These are phyloP conservation scores for Alcedo atthis DNA, from an alignment of 2,797 vertebrate genomes.

Conservation along the genomic window DNA sequence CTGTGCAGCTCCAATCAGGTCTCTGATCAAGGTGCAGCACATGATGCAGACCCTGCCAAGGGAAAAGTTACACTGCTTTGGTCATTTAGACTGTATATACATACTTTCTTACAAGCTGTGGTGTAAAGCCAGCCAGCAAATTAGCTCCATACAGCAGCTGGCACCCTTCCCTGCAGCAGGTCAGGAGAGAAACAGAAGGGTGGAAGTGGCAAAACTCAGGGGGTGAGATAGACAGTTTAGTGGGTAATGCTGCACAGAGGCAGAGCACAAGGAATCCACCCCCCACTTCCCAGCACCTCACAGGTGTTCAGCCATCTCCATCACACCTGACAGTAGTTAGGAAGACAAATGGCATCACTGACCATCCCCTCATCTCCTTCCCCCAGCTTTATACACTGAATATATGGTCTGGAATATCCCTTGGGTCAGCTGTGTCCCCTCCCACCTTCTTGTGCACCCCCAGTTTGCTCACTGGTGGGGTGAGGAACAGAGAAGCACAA, in stretches of 20 bases:
- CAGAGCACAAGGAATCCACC: neutral
- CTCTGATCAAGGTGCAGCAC: neutral
- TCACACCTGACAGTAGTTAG: accelerated
- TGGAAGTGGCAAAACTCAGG: neutral
- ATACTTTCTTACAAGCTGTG: neutral
- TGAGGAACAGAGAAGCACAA: neutral
- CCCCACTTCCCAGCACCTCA: neutral
- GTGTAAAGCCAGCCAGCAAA: neutral
- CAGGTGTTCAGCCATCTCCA: neutral
- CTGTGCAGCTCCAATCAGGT: neutral
- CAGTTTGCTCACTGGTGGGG: neutral
- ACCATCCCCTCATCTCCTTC: no score
- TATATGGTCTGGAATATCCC: neutral
- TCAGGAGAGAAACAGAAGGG: neutral
- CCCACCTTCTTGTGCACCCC: no score
- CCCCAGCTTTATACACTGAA: neutral
- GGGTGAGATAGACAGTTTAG: neutral
- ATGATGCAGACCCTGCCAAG: accelerated
- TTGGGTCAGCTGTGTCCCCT: neutral
- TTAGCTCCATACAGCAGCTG: no score
- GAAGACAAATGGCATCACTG: neutral
- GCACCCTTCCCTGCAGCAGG: no score
- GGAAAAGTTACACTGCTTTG: neutral
- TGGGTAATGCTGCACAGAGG: no score
- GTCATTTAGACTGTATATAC: neutral